Evolutionary conservation across 1,140 invertebrate species (phyloP).

Genomic region (Capitella teleta): DNA sequence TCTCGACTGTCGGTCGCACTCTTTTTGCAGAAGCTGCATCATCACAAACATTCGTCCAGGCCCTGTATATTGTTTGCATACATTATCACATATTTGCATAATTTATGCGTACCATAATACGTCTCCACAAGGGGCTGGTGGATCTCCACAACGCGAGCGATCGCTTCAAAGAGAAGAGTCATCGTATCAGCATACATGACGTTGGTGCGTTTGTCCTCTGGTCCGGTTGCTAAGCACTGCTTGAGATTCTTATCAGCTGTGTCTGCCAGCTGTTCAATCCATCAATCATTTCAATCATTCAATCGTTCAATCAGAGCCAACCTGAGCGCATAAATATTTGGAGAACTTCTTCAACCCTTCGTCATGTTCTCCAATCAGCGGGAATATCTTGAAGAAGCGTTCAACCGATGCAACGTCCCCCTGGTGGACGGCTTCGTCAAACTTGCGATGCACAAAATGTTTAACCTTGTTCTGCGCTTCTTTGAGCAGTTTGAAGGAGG

Average conservation of each 20-base stretch:
- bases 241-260: constrained; percentile 62
- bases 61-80: too few species aligned
- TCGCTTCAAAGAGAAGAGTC: constrained; percentile 63
- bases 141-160: constrained; percentile 76
- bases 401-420: constrained; percentile 84
- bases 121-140: constrained; percentile 88
- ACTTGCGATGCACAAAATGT: constrained; percentile 63
- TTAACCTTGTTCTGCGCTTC: constrained; percentile 68
- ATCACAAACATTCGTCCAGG: constrained; percentile 62
- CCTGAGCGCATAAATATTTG: constrained; percentile 66
- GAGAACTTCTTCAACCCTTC: constrained; percentile 86
- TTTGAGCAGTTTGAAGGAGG: constrained; percentile 66
- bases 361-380: constrained; percentile 79
- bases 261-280: constrained; percentile 48
- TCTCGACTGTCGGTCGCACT: constrained; percentile 66
- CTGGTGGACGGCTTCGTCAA: constrained; percentile 80
- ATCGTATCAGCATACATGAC: constrained; percentile 38
- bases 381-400: constrained; percentile 96
- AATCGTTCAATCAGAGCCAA: too few species aligned
- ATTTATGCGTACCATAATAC: constrained; percentile 66
- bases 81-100: too few species aligned
- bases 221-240: constrained; percentile 26
- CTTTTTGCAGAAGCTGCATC: constrained; percentile 64
- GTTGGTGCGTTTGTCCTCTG: constrained; percentile 28
- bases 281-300: neutral